These are phyloP conservation scores for Fabriciana adippe DNA, from an alignment of 2,888 invertebrate species.

Conservation along the genomic window DNA sequence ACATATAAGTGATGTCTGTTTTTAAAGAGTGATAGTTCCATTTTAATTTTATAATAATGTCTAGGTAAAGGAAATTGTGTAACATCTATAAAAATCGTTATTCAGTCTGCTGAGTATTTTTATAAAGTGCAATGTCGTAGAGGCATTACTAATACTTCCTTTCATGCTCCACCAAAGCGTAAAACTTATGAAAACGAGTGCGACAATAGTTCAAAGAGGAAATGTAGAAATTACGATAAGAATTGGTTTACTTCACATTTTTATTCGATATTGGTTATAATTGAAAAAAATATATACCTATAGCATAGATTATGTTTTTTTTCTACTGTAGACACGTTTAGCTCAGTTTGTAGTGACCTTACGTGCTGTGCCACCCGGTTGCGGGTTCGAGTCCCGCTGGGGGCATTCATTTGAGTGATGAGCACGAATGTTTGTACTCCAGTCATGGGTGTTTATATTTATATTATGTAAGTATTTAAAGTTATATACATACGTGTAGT, in stretches of 20 bases:
- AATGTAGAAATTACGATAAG: slow-evolving; percentile 8
- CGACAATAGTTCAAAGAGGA: slow-evolving; percentile 8
- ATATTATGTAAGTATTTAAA: no score
- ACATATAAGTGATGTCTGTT: background rate
- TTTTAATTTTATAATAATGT: background rate
- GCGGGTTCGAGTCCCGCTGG: no score
- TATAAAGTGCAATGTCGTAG: slow-evolving; percentile 7
- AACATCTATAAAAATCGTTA: slow-evolving; percentile 1
- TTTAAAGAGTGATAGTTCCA: background rate
- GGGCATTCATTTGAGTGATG: no score
- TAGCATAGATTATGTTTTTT: no score
- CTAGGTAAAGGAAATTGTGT: background rate
- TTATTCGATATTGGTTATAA: background rate
- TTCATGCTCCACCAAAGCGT: slow-evolving; percentile 22
- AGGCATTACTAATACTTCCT: slow-evolving; percentile 18
- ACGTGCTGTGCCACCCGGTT: no score
- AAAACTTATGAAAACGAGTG: slow-evolving; percentile 17
- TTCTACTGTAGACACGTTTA: no score
- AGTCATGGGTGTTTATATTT: no score
- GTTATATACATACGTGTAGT: no score
- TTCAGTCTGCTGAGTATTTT: slow-evolving; percentile 1
- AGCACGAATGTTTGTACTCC: no score
- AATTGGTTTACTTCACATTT: background rate
- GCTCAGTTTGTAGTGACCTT: no score
- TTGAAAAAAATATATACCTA: no score